phyloP scores from a whole-genome alignment of 2,888 invertebrate genomes.

The Leptodirus hochenwartii region DNA sequence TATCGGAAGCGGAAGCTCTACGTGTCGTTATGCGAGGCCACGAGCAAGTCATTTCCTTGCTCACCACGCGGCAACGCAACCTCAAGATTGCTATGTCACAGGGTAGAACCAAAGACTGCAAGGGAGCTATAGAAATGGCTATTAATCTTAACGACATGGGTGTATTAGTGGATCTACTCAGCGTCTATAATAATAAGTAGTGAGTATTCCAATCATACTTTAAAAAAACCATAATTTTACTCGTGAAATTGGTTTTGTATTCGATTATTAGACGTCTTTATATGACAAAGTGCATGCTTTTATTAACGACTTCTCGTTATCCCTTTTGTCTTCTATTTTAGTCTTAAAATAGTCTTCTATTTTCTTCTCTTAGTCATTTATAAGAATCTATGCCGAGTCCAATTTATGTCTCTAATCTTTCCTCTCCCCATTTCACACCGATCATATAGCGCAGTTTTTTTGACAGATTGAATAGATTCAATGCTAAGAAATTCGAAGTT shows the following conservation, averaged over 20 bases:
- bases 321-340: too few relatives aligned
- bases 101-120: conserved; percentile 50
- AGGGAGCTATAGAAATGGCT: conserved; percentile 73
- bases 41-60: conserved; percentile 62
- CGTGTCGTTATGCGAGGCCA: conserved; percentile 61
- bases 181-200: conserved; percentile 78
- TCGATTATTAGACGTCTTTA: too few relatives aligned
- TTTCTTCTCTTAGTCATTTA: too few relatives aligned
- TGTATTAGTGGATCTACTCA: conserved; percentile 75
- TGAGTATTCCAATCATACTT: conserved; percentile 34
- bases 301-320: too few relatives aligned
- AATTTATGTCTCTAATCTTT: too few relatives aligned
- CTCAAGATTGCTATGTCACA: conserved; percentile 54
- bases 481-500: too few relatives aligned
- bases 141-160: conserved; percentile 72
- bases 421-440: too few relatives aligned
- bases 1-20: conserved; percentile 66
- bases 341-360: too few relatives aligned
- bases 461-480: too few relatives aligned
- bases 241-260: conserved; percentile 6
- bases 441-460: too few relatives aligned
- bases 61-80: conserved; percentile 51
- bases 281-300: conserved; percentile 1
- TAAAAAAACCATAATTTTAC: neutral
- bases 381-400: too few relatives aligned